phyloP scores from a whole-genome alignment of 2,888 invertebrate genomes.

The Aquatica leii region DNA sequence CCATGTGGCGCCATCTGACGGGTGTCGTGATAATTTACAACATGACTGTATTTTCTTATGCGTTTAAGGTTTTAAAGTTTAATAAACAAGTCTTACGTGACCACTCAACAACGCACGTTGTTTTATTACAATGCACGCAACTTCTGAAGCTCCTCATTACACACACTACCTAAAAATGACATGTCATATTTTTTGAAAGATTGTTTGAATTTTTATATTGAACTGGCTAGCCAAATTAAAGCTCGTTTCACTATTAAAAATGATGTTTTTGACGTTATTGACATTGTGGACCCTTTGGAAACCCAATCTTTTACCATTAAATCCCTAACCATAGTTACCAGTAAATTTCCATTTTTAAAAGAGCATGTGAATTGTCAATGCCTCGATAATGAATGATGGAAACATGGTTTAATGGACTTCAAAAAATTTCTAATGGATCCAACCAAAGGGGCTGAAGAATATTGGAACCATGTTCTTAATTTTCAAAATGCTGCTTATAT shows the following conservation, averaged over 20 bases:
- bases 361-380: not conserved
- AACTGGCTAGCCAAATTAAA: not conserved
- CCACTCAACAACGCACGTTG: too few species aligned
- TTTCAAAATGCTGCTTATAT: not conserved
- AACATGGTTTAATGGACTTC: not conserved
- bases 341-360: not conserved
- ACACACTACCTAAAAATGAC: too few species aligned
- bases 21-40: too few species aligned
- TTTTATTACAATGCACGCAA: too few species aligned
- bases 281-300: not conserved
- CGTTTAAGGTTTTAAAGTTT: too few species aligned
- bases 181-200: too few species aligned
- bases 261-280: not conserved
- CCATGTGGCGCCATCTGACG: too few species aligned
- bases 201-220: too few species aligned
- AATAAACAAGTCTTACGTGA: too few species aligned
- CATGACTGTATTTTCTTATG: too few species aligned
- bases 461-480: not conserved
- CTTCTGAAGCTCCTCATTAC: too few species aligned
- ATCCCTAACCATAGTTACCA: not conserved
- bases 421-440: not conserved
- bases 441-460: not conserved
- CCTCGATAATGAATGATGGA: not conserved
- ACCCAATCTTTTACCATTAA: not conserved
- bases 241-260: not conserved